Percentiles rank a stretch among this genome's conserved stretches.
These are phyloP conservation scores for Mustela erminea DNA, from an alignment of 2,797 vertebrate species.

Conservation along the genomic window DNA sequence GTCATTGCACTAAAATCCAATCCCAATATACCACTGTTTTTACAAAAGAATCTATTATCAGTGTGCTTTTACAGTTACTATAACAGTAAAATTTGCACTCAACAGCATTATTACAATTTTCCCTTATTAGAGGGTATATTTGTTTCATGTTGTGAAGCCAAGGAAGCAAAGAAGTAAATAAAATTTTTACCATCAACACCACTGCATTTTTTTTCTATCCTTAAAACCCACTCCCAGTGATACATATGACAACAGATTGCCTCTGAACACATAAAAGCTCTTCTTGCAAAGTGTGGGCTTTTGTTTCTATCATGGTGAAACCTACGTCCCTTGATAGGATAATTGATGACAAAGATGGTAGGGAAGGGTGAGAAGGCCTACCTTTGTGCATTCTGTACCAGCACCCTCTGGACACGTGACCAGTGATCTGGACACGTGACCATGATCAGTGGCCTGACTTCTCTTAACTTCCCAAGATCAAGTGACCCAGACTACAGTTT, in stretches of 20 bases:
- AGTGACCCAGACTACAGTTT: constrained; percentile 49
- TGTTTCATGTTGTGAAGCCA: constrained; percentile 59
- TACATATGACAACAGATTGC: constrained; percentile 36
- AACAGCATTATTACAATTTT: constrained; percentile 57
- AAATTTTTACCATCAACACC: constrained; percentile 61
- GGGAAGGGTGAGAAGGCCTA: constrained; percentile 32
- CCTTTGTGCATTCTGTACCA: not conserved
- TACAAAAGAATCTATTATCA: constrained; percentile 5
- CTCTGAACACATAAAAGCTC: constrained; percentile 67
- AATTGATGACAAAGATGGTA: constrained; percentile 5
- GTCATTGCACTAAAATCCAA: constrained; percentile 37
- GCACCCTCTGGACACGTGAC: constrained; percentile 6
- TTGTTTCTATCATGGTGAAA: constrained; percentile 54
- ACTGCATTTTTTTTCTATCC: constrained; percentile 55
- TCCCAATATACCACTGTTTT: not conserved
- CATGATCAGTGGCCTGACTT: not conserved
- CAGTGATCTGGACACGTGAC: not conserved
- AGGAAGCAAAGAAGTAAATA: constrained; percentile 49
- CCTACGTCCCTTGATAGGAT: constrained; percentile 31
- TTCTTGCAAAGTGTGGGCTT: constrained; percentile 39
- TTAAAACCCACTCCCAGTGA: constrained; percentile 5
- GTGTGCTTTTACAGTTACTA: constrained; percentile 54
- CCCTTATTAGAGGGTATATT: constrained; percentile 32
- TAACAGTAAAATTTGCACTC: constrained; percentile 54
- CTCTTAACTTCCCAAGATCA: constrained; percentile 56